These are phyloP conservation scores for Euproctis similis DNA, from an alignment of 2,888 invertebrate species.

Conservation along the genomic window DNA sequence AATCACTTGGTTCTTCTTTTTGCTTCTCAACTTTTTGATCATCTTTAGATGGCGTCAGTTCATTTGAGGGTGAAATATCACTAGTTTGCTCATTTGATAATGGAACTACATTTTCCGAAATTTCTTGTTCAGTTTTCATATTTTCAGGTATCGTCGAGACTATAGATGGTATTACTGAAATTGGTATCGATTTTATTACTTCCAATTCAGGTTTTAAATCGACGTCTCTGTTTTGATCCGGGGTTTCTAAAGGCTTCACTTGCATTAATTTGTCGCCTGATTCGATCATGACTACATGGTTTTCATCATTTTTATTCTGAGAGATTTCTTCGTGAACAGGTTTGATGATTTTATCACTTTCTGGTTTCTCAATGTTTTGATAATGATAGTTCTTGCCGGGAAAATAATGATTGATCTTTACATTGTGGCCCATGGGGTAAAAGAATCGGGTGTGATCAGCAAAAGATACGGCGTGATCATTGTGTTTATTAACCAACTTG, in stretches of 20 bases:
- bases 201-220: constrained; percentile 23
- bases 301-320: constrained; percentile 13
- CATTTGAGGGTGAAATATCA: constrained; percentile 14
- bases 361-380: constrained; percentile 14
- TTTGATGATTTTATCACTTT: constrained; percentile 25
- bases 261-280: constrained; percentile 26
- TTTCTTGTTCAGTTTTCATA: constrained; percentile 7
- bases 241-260: constrained; percentile 22
- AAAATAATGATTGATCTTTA: constrained; percentile 61
- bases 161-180: constrained; percentile 29
- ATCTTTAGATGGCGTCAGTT: constrained; percentile 9
- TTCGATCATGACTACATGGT: constrained; percentile 20
- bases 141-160: constrained; percentile 27
- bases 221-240: constrained; percentile 11
- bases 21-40: constrained; percentile 20
- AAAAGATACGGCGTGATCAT: constrained; percentile 50
- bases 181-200: constrained; percentile 17
- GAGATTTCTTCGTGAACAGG: constrained; percentile 32
- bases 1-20: constrained; percentile 37
- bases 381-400: constrained; percentile 42
- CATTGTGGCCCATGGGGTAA: constrained; percentile 44
- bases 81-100: constrained; percentile 17
- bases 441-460: constrained; percentile 53
- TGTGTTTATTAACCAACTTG: constrained; percentile 59
- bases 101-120: constrained; percentile 12